A percentile compares a stretch with the other conserved stretches of the same genome.
Conservation (phyloP, 2,797 vertebrate species). For the Anguilla anguilla region DNA sequence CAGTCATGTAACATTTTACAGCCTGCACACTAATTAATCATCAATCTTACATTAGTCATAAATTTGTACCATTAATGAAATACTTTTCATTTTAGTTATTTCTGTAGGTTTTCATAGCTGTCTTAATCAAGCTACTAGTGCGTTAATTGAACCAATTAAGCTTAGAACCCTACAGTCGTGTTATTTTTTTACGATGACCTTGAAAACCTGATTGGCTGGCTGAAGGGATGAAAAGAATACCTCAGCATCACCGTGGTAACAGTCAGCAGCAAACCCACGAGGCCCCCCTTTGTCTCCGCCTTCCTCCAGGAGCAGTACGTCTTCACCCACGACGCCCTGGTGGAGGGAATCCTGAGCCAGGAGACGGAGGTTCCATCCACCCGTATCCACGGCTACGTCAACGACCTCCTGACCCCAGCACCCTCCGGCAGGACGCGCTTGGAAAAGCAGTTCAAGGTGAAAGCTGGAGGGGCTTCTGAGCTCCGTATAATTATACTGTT, state of each 20-base stretch:
- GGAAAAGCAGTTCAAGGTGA: conserved; percentile 93
- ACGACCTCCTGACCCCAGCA: conserved; percentile 85
- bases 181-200: background rate
- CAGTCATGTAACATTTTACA: background rate
- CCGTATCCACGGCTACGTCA: conserved; percentile 86
- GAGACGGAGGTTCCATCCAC: conserved; percentile 85
- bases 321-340: conserved; percentile 91
- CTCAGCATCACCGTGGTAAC: background rate
- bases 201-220: background rate
- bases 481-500: background rate
- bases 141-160: background rate
- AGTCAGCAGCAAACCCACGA: background rate
- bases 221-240: background rate
- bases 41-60: background rate
- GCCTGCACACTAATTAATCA: background rate
- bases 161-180: background rate
- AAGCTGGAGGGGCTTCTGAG: background rate
- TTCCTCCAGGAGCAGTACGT: conserved; percentile 88
- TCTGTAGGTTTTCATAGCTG: background rate
- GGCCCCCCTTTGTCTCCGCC: conserved; percentile 33
- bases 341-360: conserved; percentile 86
- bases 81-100: background rate
- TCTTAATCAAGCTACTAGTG: background rate
- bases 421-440: conserved; percentile 81
- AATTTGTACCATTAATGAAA: background rate